Percentiles rank a stretch among this genome's conserved stretches.
Evolutionary conservation across 2,888 invertebrate species (phyloP).

Genomic region (Harpagoxenus sublaevis): DNA sequence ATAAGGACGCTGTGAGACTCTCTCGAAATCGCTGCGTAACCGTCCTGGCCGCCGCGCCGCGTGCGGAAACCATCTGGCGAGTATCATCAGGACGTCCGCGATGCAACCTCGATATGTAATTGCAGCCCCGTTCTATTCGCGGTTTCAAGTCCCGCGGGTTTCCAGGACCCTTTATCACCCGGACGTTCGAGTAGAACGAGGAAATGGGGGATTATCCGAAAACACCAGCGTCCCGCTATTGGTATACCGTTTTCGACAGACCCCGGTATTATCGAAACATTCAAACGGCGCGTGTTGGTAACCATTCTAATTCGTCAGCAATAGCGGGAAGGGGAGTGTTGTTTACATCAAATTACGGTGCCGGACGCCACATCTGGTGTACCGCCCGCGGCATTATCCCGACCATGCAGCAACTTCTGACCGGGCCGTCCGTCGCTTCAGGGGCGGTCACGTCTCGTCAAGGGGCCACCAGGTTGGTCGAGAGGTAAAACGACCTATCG

Average conservation of each 20-base stretch:
- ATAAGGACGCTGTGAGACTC: conserved; percentile 35
- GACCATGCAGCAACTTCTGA: conserved; percentile 11
- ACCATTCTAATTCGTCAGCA: conserved; percentile 31
- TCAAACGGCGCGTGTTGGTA: conserved; percentile 25
- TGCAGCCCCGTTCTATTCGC: conserved; percentile 30
- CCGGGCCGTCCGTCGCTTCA: conserved; percentile 62
- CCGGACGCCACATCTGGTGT: conserved; percentile 40
- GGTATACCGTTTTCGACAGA: conserved; percentile 13
- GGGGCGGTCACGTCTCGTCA: conserved; percentile 77
- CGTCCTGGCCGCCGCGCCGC: conserved; percentile 55
- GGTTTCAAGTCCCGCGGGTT: neutral
- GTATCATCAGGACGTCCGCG: conserved; percentile 61
- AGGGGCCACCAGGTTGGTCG: conserved; percentile 72
- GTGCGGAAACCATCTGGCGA: conserved; percentile 71
- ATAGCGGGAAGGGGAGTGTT: neutral
- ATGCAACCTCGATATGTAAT: conserved; percentile 40
- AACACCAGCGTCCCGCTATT: conserved; percentile 30
- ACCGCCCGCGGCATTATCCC: conserved; percentile 40
- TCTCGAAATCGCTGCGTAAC: conserved; percentile 51
- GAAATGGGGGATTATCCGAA: conserved; percentile 18
- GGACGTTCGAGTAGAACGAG: conserved; percentile 19
- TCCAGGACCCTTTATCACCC: conserved; percentile 20
- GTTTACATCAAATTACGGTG: conserved; percentile 51
- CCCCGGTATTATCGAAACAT: neutral
- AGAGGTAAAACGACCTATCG: conserved; percentile 75